Evolutionary conservation across 2,888 invertebrate species (phyloP), one percentile per base, ranked within the genome.

Genomic region (Oscheius sp.): DNA sequence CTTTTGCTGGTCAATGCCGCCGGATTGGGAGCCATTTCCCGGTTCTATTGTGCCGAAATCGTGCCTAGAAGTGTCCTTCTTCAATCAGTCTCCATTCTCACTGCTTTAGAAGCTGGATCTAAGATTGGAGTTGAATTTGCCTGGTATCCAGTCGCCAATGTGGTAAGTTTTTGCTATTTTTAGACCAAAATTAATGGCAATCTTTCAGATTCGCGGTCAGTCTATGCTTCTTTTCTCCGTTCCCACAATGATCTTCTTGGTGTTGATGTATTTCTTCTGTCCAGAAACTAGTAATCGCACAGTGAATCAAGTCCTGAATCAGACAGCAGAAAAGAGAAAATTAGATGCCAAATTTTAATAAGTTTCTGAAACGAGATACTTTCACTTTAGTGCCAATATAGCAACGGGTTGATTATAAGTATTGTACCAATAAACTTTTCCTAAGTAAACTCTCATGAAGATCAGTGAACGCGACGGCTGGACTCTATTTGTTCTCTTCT

Each of bases 31-130:
- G 70, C 72, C 3, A 69, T 76, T 20, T 72, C 73, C 1, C 65
- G 76, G 4, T 76, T 76, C 65, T 76, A 76, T 67, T 68, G 70
- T 17, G 73, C 73, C 8, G 76, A 74, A 61, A 63, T 65, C 1
- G 65, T 65, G 15, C 76, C 76, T 6, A 64, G 73, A 0, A 65
- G 58, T 15, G 55, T 76, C 4, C 70, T 76, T 15, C 72, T 76
- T n/a, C 53, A 57, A 25, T 52, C 76, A 1, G 65, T 64, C 3
- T 70, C 76, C n/a, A 65, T 67, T 34, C 53, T 76, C 15, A 63
- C 76, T 42, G 71, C 65, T 27, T 48, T 72, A n/a, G 72, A 74
- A 37, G 71, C 71, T 6, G 20, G 65, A 4, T 46, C 69, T 17
- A 72, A 72, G 50, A 74, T 72, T 25, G 64, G 39, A 12, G 71